Evolutionary conservation across 2,113 vertebrate species (phyloP).

Genomic region (Tympanuchus pallidicinctus): DNA sequence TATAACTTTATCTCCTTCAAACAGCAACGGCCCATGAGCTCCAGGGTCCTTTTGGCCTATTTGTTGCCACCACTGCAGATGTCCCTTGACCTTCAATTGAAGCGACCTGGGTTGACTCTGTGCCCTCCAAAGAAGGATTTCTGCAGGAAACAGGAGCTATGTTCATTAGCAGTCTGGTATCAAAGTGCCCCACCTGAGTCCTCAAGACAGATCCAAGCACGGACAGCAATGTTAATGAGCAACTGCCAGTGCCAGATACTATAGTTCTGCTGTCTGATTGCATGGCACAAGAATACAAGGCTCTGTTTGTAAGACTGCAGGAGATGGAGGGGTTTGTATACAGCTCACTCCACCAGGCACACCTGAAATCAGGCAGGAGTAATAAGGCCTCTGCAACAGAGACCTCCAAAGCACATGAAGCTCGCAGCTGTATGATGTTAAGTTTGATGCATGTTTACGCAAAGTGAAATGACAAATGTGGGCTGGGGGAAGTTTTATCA

Average conservation of each 20-base stretch:
- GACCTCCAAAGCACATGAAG: neutral
- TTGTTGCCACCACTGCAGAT: neutral
- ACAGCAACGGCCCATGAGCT: neutral
- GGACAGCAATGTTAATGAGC: neutral
- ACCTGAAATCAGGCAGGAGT: neutral
- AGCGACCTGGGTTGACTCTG: neutral
- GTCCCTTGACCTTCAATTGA: neutral
- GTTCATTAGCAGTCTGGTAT: neutral
- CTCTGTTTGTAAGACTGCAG: neutral
- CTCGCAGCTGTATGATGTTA: neutral
- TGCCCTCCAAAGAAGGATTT: neutral
- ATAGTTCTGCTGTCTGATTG: neutral
- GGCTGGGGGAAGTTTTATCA: neutral
- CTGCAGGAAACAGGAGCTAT: neutral
- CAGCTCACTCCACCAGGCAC: neutral
- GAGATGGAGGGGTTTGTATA: neutral
- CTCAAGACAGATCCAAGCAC: neutral
- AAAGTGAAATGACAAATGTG: neutral
- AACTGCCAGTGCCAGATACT: neutral
- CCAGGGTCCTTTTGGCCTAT: constrained; percentile 17
- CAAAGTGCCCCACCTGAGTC: neutral
- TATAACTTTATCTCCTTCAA: constrained; percentile 59
- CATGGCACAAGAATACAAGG: neutral
- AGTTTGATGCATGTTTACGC: neutral
- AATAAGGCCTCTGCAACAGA: neutral